Conservation (phyloP, 2,797 vertebrate genomes). For the Melanotaenia boesemani region DNA sequence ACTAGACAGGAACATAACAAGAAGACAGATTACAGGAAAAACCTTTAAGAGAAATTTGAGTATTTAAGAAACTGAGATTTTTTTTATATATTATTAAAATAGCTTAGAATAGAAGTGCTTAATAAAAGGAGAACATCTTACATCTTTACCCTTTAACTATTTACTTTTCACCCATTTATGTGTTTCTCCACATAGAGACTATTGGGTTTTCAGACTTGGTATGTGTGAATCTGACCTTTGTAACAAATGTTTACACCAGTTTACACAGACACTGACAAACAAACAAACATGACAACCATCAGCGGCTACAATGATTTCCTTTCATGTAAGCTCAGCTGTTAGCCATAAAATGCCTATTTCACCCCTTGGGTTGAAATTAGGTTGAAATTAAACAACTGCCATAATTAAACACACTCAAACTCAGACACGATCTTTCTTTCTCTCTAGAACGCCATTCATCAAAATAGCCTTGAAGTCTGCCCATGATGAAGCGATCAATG, state of each 20-base stretch:
- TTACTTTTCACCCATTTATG: not conserved
- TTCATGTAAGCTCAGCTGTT: not conserved
- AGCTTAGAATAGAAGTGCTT: constrained; percentile 9
- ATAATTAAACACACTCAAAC: not conserved
- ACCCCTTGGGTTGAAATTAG: not conserved
- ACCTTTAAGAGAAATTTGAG: not conserved
- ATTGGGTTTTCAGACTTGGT: not conserved
- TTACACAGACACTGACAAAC: constrained; percentile 3
- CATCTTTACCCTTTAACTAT: constrained; percentile 2
- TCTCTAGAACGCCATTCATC: not conserved
- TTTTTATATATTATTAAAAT: not conserved
- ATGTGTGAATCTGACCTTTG: constrained; percentile 4
- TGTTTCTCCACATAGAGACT: not conserved
- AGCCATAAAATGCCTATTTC: not conserved
- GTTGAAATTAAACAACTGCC: too few species aligned
- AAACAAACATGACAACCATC: not conserved
- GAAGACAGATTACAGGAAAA: not conserved
- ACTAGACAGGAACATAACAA: not conserved
- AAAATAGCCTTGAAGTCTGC: not conserved
- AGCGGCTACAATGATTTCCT: not conserved
- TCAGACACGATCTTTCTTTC: not conserved
- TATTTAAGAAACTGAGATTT: not conserved
- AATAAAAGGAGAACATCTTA: constrained; percentile 5
- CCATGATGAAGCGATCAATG: not conserved
- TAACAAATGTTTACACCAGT: not conserved